These are phyloP conservation scores for Ophiothrix spiculata DNA, from an alignment of 35 echinoderm and acorn worm species.

Conservation along the genomic window DNA sequence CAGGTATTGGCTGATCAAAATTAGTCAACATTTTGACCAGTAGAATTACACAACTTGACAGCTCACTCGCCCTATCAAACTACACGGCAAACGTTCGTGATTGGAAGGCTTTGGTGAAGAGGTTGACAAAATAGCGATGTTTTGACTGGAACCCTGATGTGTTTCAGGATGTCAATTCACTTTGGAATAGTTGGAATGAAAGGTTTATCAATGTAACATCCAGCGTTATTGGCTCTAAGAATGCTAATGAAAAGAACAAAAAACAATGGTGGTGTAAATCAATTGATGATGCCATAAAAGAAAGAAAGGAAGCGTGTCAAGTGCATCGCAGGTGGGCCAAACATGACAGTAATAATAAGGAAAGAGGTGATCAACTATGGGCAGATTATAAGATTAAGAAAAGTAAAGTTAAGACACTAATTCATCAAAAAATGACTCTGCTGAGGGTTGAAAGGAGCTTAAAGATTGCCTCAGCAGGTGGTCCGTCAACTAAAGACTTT, in stretches of 20 bases:
- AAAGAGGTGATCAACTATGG: neutral
- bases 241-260: neutral
- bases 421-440: neutral
- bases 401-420: neutral
- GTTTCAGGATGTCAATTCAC: neutral
- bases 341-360: neutral
- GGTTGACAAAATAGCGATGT: too few species aligned
- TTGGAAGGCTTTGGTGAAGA: neutral
- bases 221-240: slow-evolving; percentile 2
- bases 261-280: slow-evolving; percentile 20
- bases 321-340: neutral
- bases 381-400: neutral
- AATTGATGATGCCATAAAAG: neutral
- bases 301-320: neutral
- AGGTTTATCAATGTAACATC: neutral
- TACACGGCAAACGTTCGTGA: too few species aligned
- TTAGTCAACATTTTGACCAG: neutral
- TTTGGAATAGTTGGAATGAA: neutral
- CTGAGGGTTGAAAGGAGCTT: neutral
- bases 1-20: too few species aligned
- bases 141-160: neutral
- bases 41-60: too few species aligned
- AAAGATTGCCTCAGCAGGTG: neutral
- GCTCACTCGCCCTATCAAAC: too few species aligned
- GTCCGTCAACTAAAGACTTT: neutral